Conservation (phyloP, 2,797 vertebrate species). For the Pempheris klunzingeri region DNA sequence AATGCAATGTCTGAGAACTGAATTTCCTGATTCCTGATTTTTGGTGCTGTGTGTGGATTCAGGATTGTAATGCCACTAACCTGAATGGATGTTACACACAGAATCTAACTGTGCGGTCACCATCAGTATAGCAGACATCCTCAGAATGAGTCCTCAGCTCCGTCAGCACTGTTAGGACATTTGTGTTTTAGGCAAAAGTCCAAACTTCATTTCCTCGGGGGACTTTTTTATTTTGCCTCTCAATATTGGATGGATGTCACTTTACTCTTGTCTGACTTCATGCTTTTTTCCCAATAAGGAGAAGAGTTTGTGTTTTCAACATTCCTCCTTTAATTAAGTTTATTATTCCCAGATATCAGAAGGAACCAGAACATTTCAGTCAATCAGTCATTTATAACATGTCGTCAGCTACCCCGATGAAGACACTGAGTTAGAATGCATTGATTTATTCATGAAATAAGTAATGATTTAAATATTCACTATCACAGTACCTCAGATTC, state of each 20-base stretch:
- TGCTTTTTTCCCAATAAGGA: neutral
- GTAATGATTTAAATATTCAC: too few relatives aligned
- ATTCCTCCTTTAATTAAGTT: neutral
- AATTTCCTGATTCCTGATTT: too few relatives aligned
- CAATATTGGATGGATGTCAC: neutral
- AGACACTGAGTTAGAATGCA: too few relatives aligned
- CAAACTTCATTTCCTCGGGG: neutral
- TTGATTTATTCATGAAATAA: too few relatives aligned
- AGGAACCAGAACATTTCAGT: neutral
- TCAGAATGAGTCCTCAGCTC: neutral
- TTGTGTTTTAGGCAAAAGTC: neutral
- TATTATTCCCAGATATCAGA: neutral
- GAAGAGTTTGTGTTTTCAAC: neutral
- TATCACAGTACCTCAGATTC: too few relatives aligned
- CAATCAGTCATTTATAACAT: too few relatives aligned
- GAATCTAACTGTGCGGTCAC: neutral
- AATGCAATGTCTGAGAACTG: neutral
- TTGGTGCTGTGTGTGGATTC: too few relatives aligned
- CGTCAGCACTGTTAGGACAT: neutral
- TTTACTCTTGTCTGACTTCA: neutral
- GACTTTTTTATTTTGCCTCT: neutral
- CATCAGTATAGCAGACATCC: neutral
- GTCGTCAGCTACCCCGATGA: too few relatives aligned
- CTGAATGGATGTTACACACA: neutral
- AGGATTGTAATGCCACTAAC: neutral